A percentile compares a stretch with the other conserved stretches of the same genome.
Evolutionary conservation across 2,113 vertebrate genomes (phyloP).

Genomic region (Callocephalon fimbriatum): DNA sequence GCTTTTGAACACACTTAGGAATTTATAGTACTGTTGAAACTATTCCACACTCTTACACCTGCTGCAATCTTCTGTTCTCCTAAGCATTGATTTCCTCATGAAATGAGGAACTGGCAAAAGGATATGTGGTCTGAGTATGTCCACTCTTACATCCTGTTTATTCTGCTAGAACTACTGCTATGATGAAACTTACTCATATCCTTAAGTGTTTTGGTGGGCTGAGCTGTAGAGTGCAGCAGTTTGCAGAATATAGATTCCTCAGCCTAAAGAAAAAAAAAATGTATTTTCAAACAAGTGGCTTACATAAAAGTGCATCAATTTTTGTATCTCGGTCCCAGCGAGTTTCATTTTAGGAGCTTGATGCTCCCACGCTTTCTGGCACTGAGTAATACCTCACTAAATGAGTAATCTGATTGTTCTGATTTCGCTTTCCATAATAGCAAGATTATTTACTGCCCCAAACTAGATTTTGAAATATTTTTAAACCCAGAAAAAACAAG

Average conservation of each 20-base stretch:
- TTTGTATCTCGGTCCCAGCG: background rate
- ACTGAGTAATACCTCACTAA: slow-evolving; percentile 21
- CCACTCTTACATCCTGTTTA: slow-evolving; percentile 57
- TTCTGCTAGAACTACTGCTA: background rate
- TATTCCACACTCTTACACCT: background rate
- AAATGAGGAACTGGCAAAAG: slow-evolving; percentile 3
- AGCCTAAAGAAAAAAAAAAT: background rate
- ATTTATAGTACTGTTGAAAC: background rate
- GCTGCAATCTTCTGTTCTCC: background rate
- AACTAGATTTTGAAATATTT: background rate
- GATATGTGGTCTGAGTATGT: background rate
- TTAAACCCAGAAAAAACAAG: background rate
- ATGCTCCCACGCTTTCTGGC: slow-evolving; percentile 38
- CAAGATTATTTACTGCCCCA: slow-evolving; percentile 20
- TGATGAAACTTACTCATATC: background rate
- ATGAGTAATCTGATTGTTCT: slow-evolving; percentile 54
- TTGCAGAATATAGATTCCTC: background rate
- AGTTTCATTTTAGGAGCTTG: slow-evolving; percentile 32
- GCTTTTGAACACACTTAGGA: background rate
- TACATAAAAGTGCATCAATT: background rate
- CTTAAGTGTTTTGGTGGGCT: background rate
- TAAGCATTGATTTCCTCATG: background rate
- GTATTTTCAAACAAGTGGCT: background rate
- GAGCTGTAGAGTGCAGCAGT: background rate
- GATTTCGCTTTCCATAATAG: slow-evolving; percentile 15